phyloP scores from a whole-genome alignment of 2,113 vertebrate species.

The Alligator sinensis region DNA sequence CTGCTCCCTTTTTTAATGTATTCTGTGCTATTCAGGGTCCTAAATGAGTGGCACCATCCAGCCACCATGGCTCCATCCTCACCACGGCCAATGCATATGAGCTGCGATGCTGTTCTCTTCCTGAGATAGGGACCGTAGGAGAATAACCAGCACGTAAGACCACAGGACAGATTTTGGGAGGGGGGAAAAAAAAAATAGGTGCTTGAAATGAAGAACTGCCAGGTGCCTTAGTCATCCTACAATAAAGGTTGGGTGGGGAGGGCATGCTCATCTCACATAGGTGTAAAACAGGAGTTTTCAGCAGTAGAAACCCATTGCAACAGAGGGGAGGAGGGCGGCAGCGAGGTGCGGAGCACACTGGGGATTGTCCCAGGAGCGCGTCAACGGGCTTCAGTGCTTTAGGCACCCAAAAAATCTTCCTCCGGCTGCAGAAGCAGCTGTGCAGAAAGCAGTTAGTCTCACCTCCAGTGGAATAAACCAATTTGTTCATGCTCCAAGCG shows the following conservation, averaged over 20 bases:
- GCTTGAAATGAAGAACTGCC: neutral
- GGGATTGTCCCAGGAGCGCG: neutral
- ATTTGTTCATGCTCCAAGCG: neutral
- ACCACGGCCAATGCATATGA: neutral
- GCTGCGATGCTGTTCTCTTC: neutral
- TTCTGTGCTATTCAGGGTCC: neutral
- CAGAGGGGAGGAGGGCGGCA: neutral
- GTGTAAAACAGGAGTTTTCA: neutral
- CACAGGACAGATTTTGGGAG: neutral
- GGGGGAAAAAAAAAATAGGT: neutral
- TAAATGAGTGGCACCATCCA: neutral
- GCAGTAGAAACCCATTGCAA: no score
- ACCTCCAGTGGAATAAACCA: neutral
- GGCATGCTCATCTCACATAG: neutral
- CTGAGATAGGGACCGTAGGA: fast-evolving
- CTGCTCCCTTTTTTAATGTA: neutral
- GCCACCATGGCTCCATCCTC: neutral
- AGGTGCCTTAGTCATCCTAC: neutral
- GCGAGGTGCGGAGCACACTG: fast-evolving
- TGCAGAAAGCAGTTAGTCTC: neutral
- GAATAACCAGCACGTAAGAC: neutral
- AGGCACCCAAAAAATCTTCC: neutral
- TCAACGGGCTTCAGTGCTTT: neutral
- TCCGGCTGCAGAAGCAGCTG: neutral
- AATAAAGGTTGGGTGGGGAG: neutral